Evolutionary conservation across 2,888 invertebrate species (phyloP), one percentile per base, ranked within the genome.

Genomic region (Microplitis deprimator): DNA sequence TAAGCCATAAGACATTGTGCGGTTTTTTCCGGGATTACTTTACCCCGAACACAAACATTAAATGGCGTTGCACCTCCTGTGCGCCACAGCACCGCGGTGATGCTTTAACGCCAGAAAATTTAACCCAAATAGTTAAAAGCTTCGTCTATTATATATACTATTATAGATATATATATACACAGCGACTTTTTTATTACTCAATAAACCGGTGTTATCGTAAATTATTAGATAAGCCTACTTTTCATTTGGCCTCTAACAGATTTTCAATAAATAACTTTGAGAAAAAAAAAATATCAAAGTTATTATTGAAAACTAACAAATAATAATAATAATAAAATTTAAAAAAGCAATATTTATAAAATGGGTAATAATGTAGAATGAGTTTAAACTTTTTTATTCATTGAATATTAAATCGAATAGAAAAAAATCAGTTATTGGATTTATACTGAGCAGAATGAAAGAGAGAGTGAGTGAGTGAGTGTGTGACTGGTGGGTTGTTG

Each of bases 121-220:
- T 50, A 50, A 50, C 50, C 50, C 50, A 50, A 50, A 50, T 50
- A 50, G 50, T 50, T 50, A 75, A 72, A 75, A 50, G 62, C 65
- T 17, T 17, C 17, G 7, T 8, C 20, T 17, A 62, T 62, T 13
- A 62, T 62, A 62, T 8, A 17, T 17, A 62, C n/a, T 17, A 62
- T 17, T 17, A n/a, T 17, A 20, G 2, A 20, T 20, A 13, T 16
- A 17, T 8, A 62, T 62, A 16, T 39, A 65, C 61, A 79, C 68
- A 78, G 78, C 74, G 84, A 84, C 83, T 86, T 83, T 85, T 89
- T 88, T 87, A 88, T 88, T 84, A 84, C 81, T 84, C 87, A 89
- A 89, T 88, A 89, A 88, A 86, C 77, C 81, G 85, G 85, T 86
- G 87, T 85, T 84, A 84, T 82, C 83, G 84, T 88, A 86, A 88